Evolutionary conservation across 2,113 vertebrate species (phyloP).

Genomic region (Mugil cephalus): DNA sequence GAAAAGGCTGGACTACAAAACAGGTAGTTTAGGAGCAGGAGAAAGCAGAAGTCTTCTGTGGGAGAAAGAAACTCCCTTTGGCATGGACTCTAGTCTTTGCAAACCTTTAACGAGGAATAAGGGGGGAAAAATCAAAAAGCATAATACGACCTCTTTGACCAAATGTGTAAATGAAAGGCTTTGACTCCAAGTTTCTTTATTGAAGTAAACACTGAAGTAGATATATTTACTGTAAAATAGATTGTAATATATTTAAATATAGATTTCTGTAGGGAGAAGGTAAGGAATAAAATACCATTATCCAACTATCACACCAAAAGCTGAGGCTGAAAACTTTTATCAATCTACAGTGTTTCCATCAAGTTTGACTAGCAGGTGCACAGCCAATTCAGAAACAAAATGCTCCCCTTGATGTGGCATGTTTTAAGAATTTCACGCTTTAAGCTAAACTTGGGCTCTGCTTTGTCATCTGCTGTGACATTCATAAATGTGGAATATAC

Average conservation of each 20-base stretch:
- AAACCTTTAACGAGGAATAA: too few relatives aligned
- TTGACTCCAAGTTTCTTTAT: constrained; percentile 1
- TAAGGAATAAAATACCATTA: constrained; percentile 30
- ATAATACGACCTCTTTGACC: too few relatives aligned
- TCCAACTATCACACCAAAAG: constrained; percentile 33
- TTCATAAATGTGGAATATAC: constrained; percentile 45
- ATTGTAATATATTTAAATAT: constrained; percentile 8
- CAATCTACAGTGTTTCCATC: constrained; percentile 34
- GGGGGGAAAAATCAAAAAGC: too few relatives aligned
- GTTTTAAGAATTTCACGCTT: constrained; percentile 24
- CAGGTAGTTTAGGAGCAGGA: too few relatives aligned
- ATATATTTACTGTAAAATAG: constrained; percentile 26
- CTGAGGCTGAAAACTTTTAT: constrained; percentile 19
- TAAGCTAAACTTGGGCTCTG: constrained; percentile 18
- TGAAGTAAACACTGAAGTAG: not conserved
- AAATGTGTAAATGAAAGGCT: not conserved
- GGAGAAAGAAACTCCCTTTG: too few relatives aligned
- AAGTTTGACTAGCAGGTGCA: constrained; percentile 23
- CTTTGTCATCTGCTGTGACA: constrained; percentile 44
- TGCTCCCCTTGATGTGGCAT: not conserved
- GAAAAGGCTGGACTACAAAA: too few relatives aligned
- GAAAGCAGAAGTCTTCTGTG: too few relatives aligned
- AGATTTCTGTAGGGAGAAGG: constrained; percentile 4
- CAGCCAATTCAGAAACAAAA: constrained; percentile 26
- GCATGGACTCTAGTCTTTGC: too few relatives aligned